phyloP scores from a whole-genome alignment of 2,888 invertebrate genomes.

The Trichopoda pennipes region DNA sequence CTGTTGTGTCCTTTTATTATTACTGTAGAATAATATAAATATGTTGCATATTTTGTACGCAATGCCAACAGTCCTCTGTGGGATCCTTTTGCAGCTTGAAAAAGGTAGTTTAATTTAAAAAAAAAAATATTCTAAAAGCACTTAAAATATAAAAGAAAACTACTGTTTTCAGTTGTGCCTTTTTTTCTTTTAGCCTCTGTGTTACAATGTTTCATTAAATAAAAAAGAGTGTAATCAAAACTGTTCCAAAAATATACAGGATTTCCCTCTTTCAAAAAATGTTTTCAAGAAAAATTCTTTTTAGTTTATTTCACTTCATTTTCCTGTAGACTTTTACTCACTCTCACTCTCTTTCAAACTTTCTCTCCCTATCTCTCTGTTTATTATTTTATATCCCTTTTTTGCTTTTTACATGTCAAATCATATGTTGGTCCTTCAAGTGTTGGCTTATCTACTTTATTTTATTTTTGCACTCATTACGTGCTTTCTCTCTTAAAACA shows the following conservation, averaged over 20 bases:
- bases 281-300: constrained; percentile 6
- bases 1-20: constrained; percentile 22
- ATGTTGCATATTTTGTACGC: constrained; percentile 54
- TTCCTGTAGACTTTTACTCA: too few species aligned
- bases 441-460: not conserved
- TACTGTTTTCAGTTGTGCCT: not conserved
- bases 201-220: not conserved
- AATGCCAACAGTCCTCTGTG: constrained; percentile 48
- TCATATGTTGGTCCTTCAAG: constrained; percentile 16
- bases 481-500: not conserved
- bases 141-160: not conserved
- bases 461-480: not conserved
- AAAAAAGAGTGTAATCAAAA: not conserved
- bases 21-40: constrained; percentile 51
- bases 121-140: constrained; percentile 1
- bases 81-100: constrained; percentile 49
- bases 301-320: too few species aligned
- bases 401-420: not conserved
- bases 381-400: not conserved
- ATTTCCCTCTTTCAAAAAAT: constrained; percentile 11
- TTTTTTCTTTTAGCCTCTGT: not conserved
- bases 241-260: not conserved
- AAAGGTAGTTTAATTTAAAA: not conserved
- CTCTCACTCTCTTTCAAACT: not conserved
- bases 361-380: not conserved